These are phyloP conservation scores for Meganola albula DNA, from an alignment of 2,888 invertebrate species.

Conservation along the genomic window DNA sequence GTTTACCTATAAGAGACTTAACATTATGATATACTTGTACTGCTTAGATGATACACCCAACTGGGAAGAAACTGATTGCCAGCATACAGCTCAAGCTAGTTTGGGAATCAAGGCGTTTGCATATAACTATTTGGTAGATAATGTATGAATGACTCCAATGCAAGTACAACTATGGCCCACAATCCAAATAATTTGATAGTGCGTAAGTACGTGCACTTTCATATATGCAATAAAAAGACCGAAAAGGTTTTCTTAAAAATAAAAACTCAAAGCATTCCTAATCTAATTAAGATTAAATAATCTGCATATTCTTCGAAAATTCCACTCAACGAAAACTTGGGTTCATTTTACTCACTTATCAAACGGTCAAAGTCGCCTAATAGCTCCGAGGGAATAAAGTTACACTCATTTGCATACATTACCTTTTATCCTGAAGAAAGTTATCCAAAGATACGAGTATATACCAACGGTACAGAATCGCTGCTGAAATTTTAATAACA, in stretches of 20 bases:
- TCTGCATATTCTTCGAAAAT: conserved; percentile 28
- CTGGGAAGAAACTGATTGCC: too few species aligned
- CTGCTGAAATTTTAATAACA: conserved; percentile 29
- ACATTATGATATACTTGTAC: too few species aligned
- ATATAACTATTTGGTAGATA: too few species aligned
- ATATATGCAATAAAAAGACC: conserved; percentile 5
- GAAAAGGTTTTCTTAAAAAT: conserved; percentile 7
- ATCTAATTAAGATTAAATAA: conserved; percentile 16
- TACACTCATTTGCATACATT: conserved; percentile 67
- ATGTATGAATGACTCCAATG: too few species aligned
- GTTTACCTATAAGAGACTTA: too few species aligned
- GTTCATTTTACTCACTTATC: conserved; percentile 45
- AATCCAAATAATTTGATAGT: too few species aligned
- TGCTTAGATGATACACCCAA: too few species aligned
- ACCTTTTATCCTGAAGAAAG: conserved; percentile 57
- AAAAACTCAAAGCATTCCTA: conserved; percentile 17
- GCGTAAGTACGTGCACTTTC: too few species aligned
- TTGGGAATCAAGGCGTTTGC: too few species aligned
- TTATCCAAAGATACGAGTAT: conserved; percentile 35
- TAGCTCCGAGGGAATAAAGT: conserved; percentile 63
- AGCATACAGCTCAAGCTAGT: too few species aligned
- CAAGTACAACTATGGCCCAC: too few species aligned
- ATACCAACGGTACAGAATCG: conserved; percentile 26
- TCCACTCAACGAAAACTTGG: conserved; percentile 41
- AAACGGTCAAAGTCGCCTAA: conserved; percentile 66